Evolutionary conservation across 2,888 invertebrate genomes (phyloP).

Genomic region (Lepidonotus clava): DNA sequence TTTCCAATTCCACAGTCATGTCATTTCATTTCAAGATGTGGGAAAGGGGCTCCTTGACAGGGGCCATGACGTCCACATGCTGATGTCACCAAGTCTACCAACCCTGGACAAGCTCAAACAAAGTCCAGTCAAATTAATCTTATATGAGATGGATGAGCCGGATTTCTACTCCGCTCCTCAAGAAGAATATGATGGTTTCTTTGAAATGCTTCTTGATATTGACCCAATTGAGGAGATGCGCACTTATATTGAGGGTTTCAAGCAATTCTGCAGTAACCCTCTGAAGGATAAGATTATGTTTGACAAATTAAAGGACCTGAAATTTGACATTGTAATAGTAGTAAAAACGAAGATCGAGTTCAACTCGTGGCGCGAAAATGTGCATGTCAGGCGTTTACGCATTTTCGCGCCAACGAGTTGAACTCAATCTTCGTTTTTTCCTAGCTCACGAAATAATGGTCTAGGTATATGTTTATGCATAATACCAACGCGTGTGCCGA

Average conservation of each 20-base stretch:
- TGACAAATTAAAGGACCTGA: not conserved
- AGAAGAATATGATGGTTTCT: not conserved
- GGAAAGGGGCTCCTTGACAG: slow-evolving; percentile 27
- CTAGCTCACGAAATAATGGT: too few species aligned
- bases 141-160: not conserved
- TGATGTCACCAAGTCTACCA: not conserved
- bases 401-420: too few species aligned
- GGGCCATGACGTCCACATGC: slow-evolving; percentile 37
- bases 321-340: slow-evolving; percentile 35
- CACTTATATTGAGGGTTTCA: not conserved
- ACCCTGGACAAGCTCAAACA: not conserved
- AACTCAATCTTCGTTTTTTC: too few species aligned
- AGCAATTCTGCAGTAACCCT: slow-evolving; percentile 4
- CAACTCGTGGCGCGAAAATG: too few species aligned
- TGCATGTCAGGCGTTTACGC: too few species aligned
- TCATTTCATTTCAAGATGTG: not conserved
- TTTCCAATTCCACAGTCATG: slow-evolving; percentile 11
- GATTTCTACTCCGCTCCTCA: not conserved
- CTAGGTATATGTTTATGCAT: too few species aligned
- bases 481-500: too few species aligned
- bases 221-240: not conserved
- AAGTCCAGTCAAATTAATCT: not conserved
- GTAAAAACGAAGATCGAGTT: too few species aligned
- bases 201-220: not conserved
- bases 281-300: not conserved